Base-by-base conservation (phyloP, 2,888 invertebrate genomes). In the Phengaris alcon region DNA sequence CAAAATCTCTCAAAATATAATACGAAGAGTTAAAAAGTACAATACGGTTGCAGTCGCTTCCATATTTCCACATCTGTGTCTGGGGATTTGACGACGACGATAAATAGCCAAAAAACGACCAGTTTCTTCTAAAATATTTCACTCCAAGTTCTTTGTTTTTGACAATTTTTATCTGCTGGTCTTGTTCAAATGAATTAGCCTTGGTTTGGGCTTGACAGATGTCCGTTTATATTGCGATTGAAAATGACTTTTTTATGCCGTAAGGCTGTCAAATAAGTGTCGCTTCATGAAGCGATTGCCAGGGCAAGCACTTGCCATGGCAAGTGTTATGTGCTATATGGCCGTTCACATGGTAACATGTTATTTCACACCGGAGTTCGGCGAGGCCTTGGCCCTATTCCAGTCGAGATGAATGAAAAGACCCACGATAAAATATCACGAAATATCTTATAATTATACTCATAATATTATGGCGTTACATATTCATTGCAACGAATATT, bases 71-170 rank as follows among this genome's bases (percentile, higher is more conserved):
- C 46, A 57, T 75, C 75, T 48, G 51, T 48, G 68, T 68, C 51
- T 13, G 22, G 64, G 75, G 75, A 48, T 46, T 79, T 78, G 76
- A 78, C 76, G 78, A 76, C 72, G 54, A 57, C 75, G 52, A 80
- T 79, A 78, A 77, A 79, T 80, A 76, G 77, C 70, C 54, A 73
- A 74, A 64, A 59, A 64, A 69, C 54, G 55, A 46, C 64, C 75
- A 73, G 68, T 76, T 76, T 73, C 74, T 75, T 76, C 74, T 79
- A 76, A 79, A 78, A 78, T 78, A 79, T 79, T 75, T 76, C 76
- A 54, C 70, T 73, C 74, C 35, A 76, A 77, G 64, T 74, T 75
- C 77, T 76, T 77, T 77, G 76, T 55, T 70, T 77, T 78, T 75
- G 79, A 79, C 75, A 52, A 76, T 77, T 77, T 77, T 69, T 75